Evolutionary conservation across 2,888 invertebrate genomes (phyloP), one percentile per base, ranked within the genome.

Genomic region (Liodrosophila aerea): DNA sequence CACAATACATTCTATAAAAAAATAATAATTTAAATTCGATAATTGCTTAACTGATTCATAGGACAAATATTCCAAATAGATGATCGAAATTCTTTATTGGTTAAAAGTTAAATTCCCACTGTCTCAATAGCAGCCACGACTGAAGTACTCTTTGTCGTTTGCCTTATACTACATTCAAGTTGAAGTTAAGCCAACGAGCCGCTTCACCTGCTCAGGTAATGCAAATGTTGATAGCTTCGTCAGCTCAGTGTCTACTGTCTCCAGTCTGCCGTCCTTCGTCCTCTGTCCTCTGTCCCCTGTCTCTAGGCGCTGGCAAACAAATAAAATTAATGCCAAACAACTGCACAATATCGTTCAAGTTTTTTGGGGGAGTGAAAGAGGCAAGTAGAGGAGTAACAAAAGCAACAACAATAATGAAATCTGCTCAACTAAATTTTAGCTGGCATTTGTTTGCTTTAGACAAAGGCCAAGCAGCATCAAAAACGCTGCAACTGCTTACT

Each of bases 381-480:
- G 11, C n/a, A n/a, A n/a, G 16, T 18, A 16, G n/a, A 2, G 7
- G 12, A 22, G 1, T 8, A 13, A 9, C 4, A 29, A 5, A 47
- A 8, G 56, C 15, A 12, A 22, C 22, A 22, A 5, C 22, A 2
- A 22, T 4, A 22, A 22, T 11, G 8, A 11, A 36, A 7, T 2
- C 8, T 15, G 56, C 36, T 36, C 40, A 34, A 49, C 49, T 40
- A 47, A 54, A 54, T 54, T 30, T 47, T 49, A 56, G 51, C 47
- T 52, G 61, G 49, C 70, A 57, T 63, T 74, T 64, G 66, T 76
- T 80, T 66, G 64, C 37, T 51, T 52, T 33, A 62, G 60, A 76
- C 81, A 76, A 84, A 73, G 58, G 71, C 74, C 57, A 76, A 64
- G 44, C 39, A 56, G 62, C 54, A 72, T 56, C 68, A 59, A 41